Conservation (phyloP, 1,140 invertebrate genomes). For the Asobara japonica region DNA sequence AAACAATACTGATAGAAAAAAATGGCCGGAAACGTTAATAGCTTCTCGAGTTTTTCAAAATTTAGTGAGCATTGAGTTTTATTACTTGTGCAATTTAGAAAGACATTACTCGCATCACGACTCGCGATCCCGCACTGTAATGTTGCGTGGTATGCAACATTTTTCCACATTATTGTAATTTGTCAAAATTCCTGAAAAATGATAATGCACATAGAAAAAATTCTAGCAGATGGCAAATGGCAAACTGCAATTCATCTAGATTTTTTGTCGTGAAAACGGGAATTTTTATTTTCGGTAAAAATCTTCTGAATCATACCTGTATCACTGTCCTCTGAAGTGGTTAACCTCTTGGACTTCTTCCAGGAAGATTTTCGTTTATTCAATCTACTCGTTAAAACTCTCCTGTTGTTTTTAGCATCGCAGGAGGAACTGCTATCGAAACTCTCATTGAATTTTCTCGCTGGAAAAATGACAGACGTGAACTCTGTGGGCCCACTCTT, state of each 20-base stretch:
- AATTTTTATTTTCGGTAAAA: not conserved
- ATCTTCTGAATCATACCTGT: slow-evolving; percentile 49
- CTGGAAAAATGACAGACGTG: slow-evolving; percentile 68
- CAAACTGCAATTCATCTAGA: no score
- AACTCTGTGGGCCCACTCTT: slow-evolving; percentile 62
- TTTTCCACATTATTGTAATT: no score
- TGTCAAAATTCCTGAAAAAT: not conserved
- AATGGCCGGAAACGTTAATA: no score
- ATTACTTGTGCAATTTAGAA: no score
- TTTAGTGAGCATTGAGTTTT: no score
- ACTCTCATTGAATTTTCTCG: slow-evolving; percentile 59
- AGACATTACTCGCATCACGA: no score
- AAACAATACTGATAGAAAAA: not conserved
- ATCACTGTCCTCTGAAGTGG: slow-evolving; percentile 74
- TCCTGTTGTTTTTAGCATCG: slow-evolving; percentile 53
- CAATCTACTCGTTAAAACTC: slow-evolving; percentile 56
- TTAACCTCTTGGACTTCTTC: slow-evolving; percentile 53
- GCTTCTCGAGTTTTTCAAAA: no score
- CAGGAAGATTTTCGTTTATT: slow-evolving; percentile 54
- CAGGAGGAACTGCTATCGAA: slow-evolving; percentile 62
- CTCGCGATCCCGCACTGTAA: no score
- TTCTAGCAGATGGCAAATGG: no score
- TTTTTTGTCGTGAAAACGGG: no score
- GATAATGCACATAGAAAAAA: no score
- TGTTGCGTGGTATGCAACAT: no score